These are phyloP conservation scores for Beris morrisii DNA, from an alignment of 2,888 invertebrate genomes.

Conservation along the genomic window DNA sequence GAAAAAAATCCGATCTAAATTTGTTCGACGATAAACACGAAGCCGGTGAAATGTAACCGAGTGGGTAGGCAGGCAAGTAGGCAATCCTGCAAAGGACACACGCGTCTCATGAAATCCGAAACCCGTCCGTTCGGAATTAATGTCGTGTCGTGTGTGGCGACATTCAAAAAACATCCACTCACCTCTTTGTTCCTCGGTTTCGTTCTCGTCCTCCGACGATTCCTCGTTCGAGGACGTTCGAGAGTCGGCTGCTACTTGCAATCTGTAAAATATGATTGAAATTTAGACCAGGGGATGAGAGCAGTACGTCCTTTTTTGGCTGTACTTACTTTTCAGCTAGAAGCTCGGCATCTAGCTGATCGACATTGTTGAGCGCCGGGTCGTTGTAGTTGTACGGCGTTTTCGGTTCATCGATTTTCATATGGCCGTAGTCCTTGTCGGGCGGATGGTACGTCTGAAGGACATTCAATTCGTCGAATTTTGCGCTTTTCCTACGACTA, in stretches of 20 bases:
- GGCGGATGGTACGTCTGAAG: conserved; percentile 96
- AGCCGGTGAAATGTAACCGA: too few relatives aligned
- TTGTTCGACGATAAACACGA: too few relatives aligned
- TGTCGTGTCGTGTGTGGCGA: not conserved
- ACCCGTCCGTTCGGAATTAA: conserved; percentile 1
- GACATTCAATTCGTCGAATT: conserved; percentile 99
- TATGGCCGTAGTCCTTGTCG: conserved; percentile 98
- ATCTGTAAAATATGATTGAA: conserved; percentile 43
- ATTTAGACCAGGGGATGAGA: conserved; percentile 11
- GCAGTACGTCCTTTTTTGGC: not conserved
- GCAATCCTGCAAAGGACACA: not conserved
- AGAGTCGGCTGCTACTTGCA: conserved; percentile 52
- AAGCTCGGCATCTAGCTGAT: conserved; percentile 69
- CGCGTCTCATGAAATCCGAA: not conserved
- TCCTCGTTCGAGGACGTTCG: conserved; percentile 58
- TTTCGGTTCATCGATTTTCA: conserved; percentile 98
- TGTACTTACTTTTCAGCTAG: conserved; percentile 73
- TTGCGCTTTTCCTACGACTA: conserved; percentile 65
- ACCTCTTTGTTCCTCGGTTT: conserved; percentile 66
- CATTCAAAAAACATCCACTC: not conserved
- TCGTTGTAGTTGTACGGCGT: conserved; percentile 79
- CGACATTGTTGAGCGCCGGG: conserved; percentile 60
- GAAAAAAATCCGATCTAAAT: too few relatives aligned
- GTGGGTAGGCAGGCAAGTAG: too few relatives aligned
- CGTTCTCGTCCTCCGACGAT: conserved; percentile 62